Percentiles rank a stretch among this genome's conserved stretches.
These are phyloP conservation scores for Labroides dimidiatus DNA, from an alignment of 2,797 vertebrate species.

Conservation along the genomic window DNA sequence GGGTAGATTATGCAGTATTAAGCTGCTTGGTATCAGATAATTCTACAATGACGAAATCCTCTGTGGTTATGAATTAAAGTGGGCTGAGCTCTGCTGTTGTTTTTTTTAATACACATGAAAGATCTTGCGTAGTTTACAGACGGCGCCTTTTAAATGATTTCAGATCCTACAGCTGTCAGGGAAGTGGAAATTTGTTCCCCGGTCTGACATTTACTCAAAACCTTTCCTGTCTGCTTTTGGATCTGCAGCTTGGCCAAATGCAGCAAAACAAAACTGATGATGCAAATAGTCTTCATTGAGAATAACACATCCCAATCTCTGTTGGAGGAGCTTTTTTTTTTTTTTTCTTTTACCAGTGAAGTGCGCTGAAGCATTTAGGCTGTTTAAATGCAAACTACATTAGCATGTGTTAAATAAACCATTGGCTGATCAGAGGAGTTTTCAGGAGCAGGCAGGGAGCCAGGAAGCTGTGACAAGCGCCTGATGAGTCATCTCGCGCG, in stretches of 20 bases:
- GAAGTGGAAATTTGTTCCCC: constrained; percentile 24
- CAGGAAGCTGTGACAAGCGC: constrained; percentile 50
- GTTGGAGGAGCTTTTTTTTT: constrained; percentile 27
- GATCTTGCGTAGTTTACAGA: neutral
- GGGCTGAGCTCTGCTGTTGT: constrained; percentile 32
- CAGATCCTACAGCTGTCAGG: constrained; percentile 5
- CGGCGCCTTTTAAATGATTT: constrained; percentile 17
- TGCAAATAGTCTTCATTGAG: constrained; percentile 32
- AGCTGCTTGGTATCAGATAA: constrained; percentile 78
- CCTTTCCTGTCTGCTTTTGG: constrained; percentile 28
- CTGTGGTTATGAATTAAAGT: constrained; percentile 66
- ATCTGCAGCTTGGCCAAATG: neutral
- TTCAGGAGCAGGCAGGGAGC: constrained; percentile 35
- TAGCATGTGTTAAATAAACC: constrained; percentile 63
- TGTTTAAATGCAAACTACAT: constrained; percentile 61
- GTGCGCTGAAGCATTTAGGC: constrained; percentile 37
- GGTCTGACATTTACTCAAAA: constrained; percentile 26
- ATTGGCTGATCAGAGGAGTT: constrained; percentile 43
- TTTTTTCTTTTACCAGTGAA: constrained; percentile 5
- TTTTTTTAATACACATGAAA: constrained; percentile 23
- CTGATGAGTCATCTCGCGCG: constrained; percentile 59
- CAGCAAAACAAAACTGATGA: constrained; percentile 31
- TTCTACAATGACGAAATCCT: constrained; percentile 74
- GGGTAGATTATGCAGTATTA: constrained; percentile 78
- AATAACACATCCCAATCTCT: constrained; percentile 45